Evolutionary conservation across 2,797 vertebrate species (phyloP), one percentile per base, ranked within the genome.

Genomic region (Acipenser transmontanus): DNA sequence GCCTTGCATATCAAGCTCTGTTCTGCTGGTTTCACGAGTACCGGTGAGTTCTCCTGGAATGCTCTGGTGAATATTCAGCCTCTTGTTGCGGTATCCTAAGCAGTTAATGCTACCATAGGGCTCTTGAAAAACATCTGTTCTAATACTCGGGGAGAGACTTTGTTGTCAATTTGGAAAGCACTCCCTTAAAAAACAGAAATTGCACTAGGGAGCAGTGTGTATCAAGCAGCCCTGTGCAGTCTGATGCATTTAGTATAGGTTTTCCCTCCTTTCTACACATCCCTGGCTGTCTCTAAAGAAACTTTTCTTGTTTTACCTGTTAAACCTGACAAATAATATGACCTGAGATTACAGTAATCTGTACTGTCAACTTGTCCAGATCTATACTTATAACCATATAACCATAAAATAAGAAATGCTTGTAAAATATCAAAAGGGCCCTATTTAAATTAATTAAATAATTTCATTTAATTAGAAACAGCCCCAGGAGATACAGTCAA

Each of bases 1-100:
- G 80, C 77, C 78, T 73, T 2, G 65, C 71, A 80, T 82, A 69
- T 82, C 78, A 77, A 80, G 79, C 83, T 84, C 84, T 76, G 79
- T 82, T 83, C 84, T 71, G 72, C 78, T 68, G 77, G 71, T 78
- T 77, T 69, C 74, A 73, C 69, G 71, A 82, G 84, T 74, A 86
- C 82, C 85, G 77, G 71, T 62, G 71, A 81, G 74, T 84, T 77
- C 75, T 77, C 78, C 62, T 65, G 61, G 74, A 66, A 68, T 71
- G 81, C 76, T 73, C 84, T 72, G 82, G 73, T 70, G 70, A 71
- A 67, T 81, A 78, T 76, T 73, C 86, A 82, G 80, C 65, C 84
- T 81, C 82, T 50, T 34, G 72, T 70, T 63, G 63, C 64, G 63
- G 65, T 73, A 76, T 78, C 50, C 66, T 68, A 69, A 74, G 74